A percentile compares a stretch with the other conserved stretches of the same genome.
Evolutionary conservation across 2,797 vertebrate species (phyloP).

Genomic region (Emydoidea blandingii): DNA sequence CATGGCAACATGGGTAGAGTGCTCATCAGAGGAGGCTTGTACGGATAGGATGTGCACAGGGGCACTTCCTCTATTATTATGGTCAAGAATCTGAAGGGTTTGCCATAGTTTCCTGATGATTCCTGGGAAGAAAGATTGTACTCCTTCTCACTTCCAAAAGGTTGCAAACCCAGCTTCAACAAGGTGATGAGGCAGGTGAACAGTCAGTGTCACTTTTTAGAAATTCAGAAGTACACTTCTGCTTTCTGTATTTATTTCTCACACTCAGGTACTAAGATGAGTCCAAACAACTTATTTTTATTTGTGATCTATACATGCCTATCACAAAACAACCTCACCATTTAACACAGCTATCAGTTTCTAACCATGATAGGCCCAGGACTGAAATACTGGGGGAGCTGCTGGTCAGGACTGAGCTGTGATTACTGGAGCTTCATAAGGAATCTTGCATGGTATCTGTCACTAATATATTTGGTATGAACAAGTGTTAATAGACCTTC

Average conservation of each 20-base stretch:
- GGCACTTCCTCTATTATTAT: neutral
- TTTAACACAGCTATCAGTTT: neutral
- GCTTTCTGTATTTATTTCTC: neutral
- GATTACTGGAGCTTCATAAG: neutral
- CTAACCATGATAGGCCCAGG: neutral
- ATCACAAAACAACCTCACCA: neutral
- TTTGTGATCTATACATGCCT: neutral
- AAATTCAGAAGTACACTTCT: neutral
- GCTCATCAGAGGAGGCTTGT: neutral
- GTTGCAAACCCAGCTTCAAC: neutral
- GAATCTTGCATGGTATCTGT: neutral
- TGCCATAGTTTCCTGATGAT: neutral
- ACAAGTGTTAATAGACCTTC: neutral
- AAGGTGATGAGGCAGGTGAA: neutral
- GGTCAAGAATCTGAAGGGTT: neutral
- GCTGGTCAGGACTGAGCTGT: neutral
- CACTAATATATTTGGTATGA: neutral
- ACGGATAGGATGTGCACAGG: neutral
- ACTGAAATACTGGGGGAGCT: neutral
- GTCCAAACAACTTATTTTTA: neutral
- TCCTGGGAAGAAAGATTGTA: neutral
- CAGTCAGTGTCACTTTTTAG: neutral
- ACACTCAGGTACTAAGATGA: neutral
- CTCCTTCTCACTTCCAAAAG: neutral
- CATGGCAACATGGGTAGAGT: neutral